Percentiles rank a stretch among this genome's conserved stretches.
phyloP scores from a whole-genome alignment of 2,797 vertebrate genomes.

The Schizothorax lantsangensis region DNA sequence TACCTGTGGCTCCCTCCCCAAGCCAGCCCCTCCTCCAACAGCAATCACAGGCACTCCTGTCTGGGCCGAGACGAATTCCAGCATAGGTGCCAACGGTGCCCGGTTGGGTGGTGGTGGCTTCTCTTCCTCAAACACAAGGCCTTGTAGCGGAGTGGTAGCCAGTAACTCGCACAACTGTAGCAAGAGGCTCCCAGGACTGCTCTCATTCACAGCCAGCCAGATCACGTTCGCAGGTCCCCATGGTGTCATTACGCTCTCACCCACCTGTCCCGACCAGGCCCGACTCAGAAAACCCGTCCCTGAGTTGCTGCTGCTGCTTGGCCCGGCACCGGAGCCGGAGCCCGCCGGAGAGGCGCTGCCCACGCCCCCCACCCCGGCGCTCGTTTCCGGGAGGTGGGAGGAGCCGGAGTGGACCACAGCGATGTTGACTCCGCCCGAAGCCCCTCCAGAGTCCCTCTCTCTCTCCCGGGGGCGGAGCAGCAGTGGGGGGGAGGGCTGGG shows the following conservation, averaged over 20 bases:
- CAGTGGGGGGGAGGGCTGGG: constrained; percentile 90
- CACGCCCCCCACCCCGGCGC: constrained; percentile 72
- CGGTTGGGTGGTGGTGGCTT: constrained; percentile 77
- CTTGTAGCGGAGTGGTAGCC: constrained; percentile 90
- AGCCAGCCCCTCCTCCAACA: constrained; percentile 90
- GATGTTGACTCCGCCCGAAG: constrained; percentile 88
- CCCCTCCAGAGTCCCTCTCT: constrained; percentile 85
- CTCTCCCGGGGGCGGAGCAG: constrained; percentile 84
- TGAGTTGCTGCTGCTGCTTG: constrained; percentile 67
- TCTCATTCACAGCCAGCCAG: constrained; percentile 88
- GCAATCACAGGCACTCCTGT: constrained; percentile 92
- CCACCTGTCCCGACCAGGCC: constrained; percentile 75
- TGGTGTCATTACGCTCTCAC: constrained; percentile 81
- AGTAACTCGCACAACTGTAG: constrained; percentile 93
- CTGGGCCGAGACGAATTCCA: constrained; percentile 95
- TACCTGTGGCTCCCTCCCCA: constrained; percentile 93
- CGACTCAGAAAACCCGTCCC: constrained; percentile 61
- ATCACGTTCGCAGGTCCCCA: constrained; percentile 83
- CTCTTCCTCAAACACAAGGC: constrained; percentile 94
- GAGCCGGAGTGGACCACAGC: constrained; percentile 88
- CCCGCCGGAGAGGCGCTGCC: constrained; percentile 67
- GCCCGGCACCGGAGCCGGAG: constrained; percentile 65
- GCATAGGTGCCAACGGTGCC: constrained; percentile 88
- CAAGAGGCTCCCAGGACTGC: constrained; percentile 90
- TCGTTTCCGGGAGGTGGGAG: constrained; percentile 84